Base-by-base conservation (phyloP, 2,888 invertebrate genomes). In the Drosophila tanythrix region DNA sequence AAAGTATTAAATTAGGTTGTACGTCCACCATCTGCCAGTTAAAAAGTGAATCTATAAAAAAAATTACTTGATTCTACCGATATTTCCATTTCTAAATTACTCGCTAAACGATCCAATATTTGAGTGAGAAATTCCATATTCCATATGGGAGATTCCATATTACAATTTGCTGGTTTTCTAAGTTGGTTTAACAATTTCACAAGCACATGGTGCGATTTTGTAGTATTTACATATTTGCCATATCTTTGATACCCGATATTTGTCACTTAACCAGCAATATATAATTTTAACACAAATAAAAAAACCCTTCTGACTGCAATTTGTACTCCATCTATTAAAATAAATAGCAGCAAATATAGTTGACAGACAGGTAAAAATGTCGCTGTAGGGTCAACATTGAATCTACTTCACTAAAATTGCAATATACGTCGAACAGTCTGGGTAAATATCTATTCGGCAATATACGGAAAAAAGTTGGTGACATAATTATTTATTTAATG, bases 241-340 rank as follows among this genome's bases (percentile, higher is more conserved):
- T 31, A 59, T 70, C 61, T 78, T 70, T 72, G 38, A 69, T 73
- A 35, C 15, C 5, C 58, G 70, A 81, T 76, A 69, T 69, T 83
- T 64, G 21, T 70, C 77, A 52, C 38, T 63, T 43, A 27, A 58
- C 53, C 46, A 56, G 62, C 58, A 48, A 63, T 74, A 82, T 85
- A 74, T 70, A 88, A 88, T 83, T n/a, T 29, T 64, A 68, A 38
- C 33, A 48, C 70, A 85, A 88, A 88, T 68, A 85, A 56, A 35
- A 35, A 27, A 35, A 2, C 29, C 3, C 43, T 50, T 57, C 56
- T 40, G 58, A 40, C 31, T 51, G 43, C 59, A 59, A 36, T 35
- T 33, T 59, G 38, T 38, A 33, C 33, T 43, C 48, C 35, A 29
- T 13, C 64, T 53, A 27, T 61, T 38, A 57, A 68, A 57, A 68